Percentiles rank a stretch among this genome's conserved stretches.
phyloP scores from a whole-genome alignment of 2,888 invertebrate genomes.

The Spicauda simplicius region DNA sequence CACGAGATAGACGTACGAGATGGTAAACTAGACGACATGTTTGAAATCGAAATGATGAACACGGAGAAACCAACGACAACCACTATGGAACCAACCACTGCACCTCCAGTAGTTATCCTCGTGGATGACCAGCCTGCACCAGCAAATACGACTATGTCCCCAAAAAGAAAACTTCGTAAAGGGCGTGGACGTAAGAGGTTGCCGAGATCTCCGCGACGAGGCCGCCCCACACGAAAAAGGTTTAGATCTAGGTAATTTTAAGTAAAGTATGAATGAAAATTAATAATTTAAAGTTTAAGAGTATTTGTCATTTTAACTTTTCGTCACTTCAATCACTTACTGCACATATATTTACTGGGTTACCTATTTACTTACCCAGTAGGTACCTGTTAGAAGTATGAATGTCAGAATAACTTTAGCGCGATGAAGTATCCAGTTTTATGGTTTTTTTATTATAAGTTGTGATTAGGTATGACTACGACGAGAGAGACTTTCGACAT shows the following conservation, averaged over 20 bases:
- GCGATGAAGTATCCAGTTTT: neutral
- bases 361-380: neutral
- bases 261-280: slow-evolving; percentile 11
- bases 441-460: neutral
- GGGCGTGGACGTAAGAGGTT: slow-evolving; percentile 67
- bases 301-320: too few relatives aligned
- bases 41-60: slow-evolving; percentile 65
- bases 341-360: too few relatives aligned
- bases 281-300: neutral
- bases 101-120: slow-evolving; percentile 72
- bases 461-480: slow-evolving; percentile 54
- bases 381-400: too few relatives aligned
- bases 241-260: slow-evolving; percentile 70
- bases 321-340: too few relatives aligned
- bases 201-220: slow-evolving; percentile 74
- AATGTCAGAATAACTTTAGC: too few relatives aligned
- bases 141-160: slow-evolving; percentile 62
- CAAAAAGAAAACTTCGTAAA: slow-evolving; percentile 66
- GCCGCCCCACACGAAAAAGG: slow-evolving; percentile 77
- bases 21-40: slow-evolving; percentile 67
- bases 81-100: slow-evolving; percentile 61
- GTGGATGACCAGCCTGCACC: slow-evolving; percentile 78
- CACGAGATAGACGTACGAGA: slow-evolving; percentile 83
- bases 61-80: slow-evolving; percentile 60
- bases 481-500: slow-evolving; percentile 69